A percentile compares a stretch with the other conserved stretches of the same genome.
These are phyloP conservation scores for Rutilus rutilus DNA, from an alignment of 2,113 vertebrate genomes.

Conservation along the genomic window DNA sequence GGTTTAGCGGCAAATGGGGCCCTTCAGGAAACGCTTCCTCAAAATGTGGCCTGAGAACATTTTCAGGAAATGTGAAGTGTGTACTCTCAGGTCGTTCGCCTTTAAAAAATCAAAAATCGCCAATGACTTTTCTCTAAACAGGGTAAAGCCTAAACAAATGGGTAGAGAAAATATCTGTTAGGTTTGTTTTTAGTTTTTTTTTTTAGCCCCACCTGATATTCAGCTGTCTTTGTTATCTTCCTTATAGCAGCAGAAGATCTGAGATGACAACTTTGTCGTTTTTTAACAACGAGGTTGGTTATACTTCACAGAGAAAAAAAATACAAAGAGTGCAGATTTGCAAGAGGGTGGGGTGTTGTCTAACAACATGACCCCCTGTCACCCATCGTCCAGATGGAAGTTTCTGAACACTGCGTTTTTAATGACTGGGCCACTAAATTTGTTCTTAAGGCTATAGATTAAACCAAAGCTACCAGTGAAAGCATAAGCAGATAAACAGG, in stretches of 20 bases:
- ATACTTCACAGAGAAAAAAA: background rate
- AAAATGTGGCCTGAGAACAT: slow-evolving; percentile 22
- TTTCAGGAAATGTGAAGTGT: slow-evolving; percentile 10
- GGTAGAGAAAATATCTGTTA: background rate
- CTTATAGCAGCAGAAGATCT: background rate
- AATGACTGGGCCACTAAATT: slow-evolving; percentile 36
- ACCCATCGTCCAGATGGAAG: slow-evolving; percentile 27
- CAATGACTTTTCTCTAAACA: background rate
- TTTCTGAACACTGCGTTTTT: slow-evolving; percentile 21
- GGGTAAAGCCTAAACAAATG: background rate
- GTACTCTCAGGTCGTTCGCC: background rate
- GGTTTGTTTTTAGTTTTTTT: slow-evolving; percentile 3
- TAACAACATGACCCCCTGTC: background rate
- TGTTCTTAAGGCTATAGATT: slow-evolving; percentile 51
- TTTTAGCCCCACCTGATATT: background rate
- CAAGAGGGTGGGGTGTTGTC: background rate
- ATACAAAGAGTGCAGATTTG: background rate
- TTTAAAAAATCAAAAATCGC: background rate
- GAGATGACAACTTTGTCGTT: background rate
- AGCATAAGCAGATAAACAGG: slow-evolving; percentile 42
- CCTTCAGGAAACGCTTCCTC: slow-evolving; percentile 30
- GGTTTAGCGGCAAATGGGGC: background rate
- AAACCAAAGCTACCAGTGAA: slow-evolving; percentile 42
- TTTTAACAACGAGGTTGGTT: background rate
- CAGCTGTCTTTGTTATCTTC: background rate